Base-by-base conservation (phyloP, 2,113 vertebrate species). In the Fulica atra region DNA sequence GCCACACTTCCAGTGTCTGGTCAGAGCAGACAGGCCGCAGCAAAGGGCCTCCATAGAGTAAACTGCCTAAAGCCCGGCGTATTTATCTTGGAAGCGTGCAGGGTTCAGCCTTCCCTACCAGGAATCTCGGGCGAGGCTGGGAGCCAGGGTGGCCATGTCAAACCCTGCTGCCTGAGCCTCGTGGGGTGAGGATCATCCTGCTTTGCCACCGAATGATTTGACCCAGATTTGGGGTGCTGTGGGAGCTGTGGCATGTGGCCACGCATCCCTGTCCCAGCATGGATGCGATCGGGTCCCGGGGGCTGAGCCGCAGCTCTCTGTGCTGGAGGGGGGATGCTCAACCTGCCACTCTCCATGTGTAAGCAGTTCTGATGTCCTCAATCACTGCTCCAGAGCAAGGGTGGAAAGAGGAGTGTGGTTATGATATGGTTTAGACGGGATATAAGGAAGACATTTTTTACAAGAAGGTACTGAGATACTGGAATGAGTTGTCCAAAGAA, bases 281-380 rank as follows among this genome's bases (percentile, higher is more conserved):
- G 4, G 0, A 0, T 2, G 54, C 11, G 44, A 11, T 18, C 26
- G 0, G 5, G 78, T 51, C 84, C 48, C n/a, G 3, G 23, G 0
- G 17, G 36, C 54, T 61, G 73, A 44, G 66, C 44, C 68, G 69
- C n/a, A 7, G 53, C n/a, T 53, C 23, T 60, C 16, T 0, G 4
- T 1, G 35, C 14, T 36, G 63, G 17, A 35, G n/a, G 38, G 20
- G 24, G 26, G 84, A 59, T 33, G 35, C 36, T 31, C 35, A n/a
- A 59, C 60, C 60, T n/a, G 28, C 8, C 17, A 6, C 33, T 8
- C 0, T 11, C 54, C 29, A 2, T 29, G 3, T 12, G 19, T 16
- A 54, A 54, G 50, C 50, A 9, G 26, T 48, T 48, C 21, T 48
- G 48, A 48, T 15, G 61, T 24, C 65, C 70, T n/a, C 0, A 2